Evolutionary conservation across 1,140 invertebrate species (phyloP), one percentile per base, ranked within the genome.

Genomic region (Drosophila kikkawai): DNA sequence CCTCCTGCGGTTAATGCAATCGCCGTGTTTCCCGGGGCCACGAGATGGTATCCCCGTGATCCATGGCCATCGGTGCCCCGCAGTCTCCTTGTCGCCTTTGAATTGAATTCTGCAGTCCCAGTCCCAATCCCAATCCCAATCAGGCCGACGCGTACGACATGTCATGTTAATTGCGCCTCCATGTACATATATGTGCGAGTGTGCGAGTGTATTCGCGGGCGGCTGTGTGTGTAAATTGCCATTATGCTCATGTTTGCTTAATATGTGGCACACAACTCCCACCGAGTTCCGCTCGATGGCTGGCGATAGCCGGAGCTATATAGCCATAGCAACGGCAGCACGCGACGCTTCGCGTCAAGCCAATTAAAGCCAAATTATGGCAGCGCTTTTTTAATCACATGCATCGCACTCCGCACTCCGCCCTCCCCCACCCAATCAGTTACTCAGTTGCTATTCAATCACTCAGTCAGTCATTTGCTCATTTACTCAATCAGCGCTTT

Each of bases 211-310:
- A 19, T 63, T 39, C 44, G 56, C 50, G 47, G 26, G 42, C 59
- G 39, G 48, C 48, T 63, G 32, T 70, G 51, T 75, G 47, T 50
- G 74, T 75, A 75, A 87, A 87, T 71, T 84, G 84, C 61, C 63
- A 87, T 87, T 88, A 90, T 88, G 84, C 84, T 87, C 84, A 87
- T 87, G 84, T 87, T 87, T 88, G 77, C 80, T 87, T 84, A 87
- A 84, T 84, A 86, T 86, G 83, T 86, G 57, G 70, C 80, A 87
- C 76, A 80, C 68, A 76, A 73, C 69, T 44, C 69, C 69, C 67
- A 73, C 69, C 22, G 44, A 73, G 69, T 73, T 73, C 69, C 69
- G 69, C 55, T 60, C 44, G 44, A 12, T n/a, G 29, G 50, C 64
- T 17, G 63, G 39, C 57, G 34, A 26, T 41, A 57, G 36, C 36